Evolutionary conservation across 2,888 invertebrate species (phyloP).

Genomic region (Drosophila paramelanica): DNA sequence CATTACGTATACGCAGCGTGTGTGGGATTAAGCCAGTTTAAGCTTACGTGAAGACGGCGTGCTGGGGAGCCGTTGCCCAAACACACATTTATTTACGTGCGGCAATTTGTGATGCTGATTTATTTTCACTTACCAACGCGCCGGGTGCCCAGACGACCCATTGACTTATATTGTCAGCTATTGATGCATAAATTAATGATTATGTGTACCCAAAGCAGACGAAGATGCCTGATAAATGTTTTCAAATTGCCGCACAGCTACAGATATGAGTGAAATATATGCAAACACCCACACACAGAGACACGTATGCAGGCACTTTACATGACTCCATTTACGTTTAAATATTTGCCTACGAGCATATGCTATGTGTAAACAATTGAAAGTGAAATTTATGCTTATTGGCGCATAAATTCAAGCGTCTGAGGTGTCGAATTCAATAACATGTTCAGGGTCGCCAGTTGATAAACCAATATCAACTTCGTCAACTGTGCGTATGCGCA

Average conservation of each 20-base stretch:
- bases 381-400: slow-evolving; percentile 69
- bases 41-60: neutral
- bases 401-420: slow-evolving; percentile 61
- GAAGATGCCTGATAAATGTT: slow-evolving; percentile 64
- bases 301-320: slow-evolving; percentile 13
- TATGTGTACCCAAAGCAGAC: slow-evolving; percentile 50
- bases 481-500: slow-evolving; percentile 45
- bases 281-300: slow-evolving; percentile 6
- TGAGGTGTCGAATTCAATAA: slow-evolving; percentile 62
- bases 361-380: slow-evolving; percentile 65
- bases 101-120: slow-evolving; percentile 70
- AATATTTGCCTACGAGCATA: slow-evolving; percentile 55
- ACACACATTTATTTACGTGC: slow-evolving; percentile 67
- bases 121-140: slow-evolving; percentile 71
- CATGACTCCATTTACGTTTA: slow-evolving; percentile 43
- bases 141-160: slow-evolving; percentile 71
- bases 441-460: neutral
- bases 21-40: slow-evolving; percentile 20
- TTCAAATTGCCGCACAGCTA: slow-evolving; percentile 53
- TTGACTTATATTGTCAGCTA: slow-evolving; percentile 78
- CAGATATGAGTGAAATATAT: slow-evolving; percentile 16
- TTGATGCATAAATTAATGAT: slow-evolving; percentile 79
- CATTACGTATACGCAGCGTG: slow-evolving; percentile 45
- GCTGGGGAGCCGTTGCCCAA: slow-evolving; percentile 14
- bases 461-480: slow-evolving; percentile 23